Base-by-base conservation (phyloP, 1,140 invertebrate species). In the Tetramorium alpestre region DNA sequence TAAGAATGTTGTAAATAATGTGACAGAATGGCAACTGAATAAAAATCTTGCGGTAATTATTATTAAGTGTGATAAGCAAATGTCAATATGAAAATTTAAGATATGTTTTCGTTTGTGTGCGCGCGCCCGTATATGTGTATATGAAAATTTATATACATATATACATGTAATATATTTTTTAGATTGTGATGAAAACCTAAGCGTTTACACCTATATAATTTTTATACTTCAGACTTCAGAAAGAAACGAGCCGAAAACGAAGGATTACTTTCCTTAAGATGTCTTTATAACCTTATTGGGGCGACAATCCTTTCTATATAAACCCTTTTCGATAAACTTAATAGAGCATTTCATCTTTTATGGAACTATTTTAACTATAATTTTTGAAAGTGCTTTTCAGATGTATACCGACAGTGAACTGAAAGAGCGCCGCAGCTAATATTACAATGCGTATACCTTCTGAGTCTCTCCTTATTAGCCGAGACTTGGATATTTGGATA, bases 401-500 rank as follows among this genome's bases (percentile, higher is more conserved):
- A 28, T 28, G 8, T 2, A 2, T n/a, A 22, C n/a, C 11, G 28
- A 51, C 25, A 65, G 11, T 38, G 75, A 51, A 49, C 1, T 18
- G 58, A 92, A 92, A 90, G 72, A 22, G 80, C 16, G n/a, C 58
- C 81, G 54, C 49, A 58, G 13, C 18, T 58, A 41, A 77, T 78
- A 44, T 86, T 44, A 41, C n/a, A 73, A 86, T 69, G 86, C 84
- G 25, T 47, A 85, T 78, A 77, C 44, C 22, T 51, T 77, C 87
- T 93, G 92, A 91, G 85, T 73, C 85, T 73, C 85, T 92, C 87
- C 64, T 94, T 94, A 93, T 92, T 85, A 88, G 51, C 70, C 47
- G 44, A 73, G 90, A 92, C 90, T 93, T 92, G 91, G 93, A 94
- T 94, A 94, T 94, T 94, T 94, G 93, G 93, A 94, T 93, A 94